Evolutionary conservation across 1,140 invertebrate genomes (phyloP).

Genomic region (Drosophila persimilis): DNA sequence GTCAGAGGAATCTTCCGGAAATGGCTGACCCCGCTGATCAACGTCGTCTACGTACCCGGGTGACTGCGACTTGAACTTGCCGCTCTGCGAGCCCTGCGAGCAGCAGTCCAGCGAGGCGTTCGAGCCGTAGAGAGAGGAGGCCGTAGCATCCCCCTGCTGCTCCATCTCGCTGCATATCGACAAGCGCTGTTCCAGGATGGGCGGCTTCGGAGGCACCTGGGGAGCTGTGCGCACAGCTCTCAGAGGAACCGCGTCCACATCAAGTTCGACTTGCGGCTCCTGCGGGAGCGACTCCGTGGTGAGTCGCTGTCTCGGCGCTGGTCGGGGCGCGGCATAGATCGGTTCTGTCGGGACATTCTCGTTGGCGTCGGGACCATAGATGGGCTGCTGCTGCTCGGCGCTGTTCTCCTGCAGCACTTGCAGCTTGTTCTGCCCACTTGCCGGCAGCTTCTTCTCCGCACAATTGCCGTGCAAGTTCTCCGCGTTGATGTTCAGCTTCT

Average conservation of each 20-base stretch:
- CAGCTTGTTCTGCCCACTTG: slow-evolving; percentile 57
- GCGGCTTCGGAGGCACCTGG: slow-evolving; percentile 52
- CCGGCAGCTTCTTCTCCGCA: slow-evolving; percentile 39
- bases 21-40: slow-evolving; percentile 4
- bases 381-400: slow-evolving; percentile 46
- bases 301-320: slow-evolving; percentile 65
- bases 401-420: slow-evolving; percentile 57
- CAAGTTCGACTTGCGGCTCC: neutral
- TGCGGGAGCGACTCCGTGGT: neutral
- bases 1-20: slow-evolving; percentile 5
- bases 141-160: slow-evolving; percentile 16
- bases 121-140: slow-evolving; percentile 51
- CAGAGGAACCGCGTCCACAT: neutral
- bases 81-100: slow-evolving; percentile 61
- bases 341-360: slow-evolving; percentile 66
- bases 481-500: slow-evolving; percentile 68
- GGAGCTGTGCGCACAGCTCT: slow-evolving; percentile 45
- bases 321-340: slow-evolving; percentile 58
- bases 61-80: slow-evolving; percentile 77
- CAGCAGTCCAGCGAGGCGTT: slow-evolving; percentile 63
- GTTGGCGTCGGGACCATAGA: slow-evolving; percentile 73
- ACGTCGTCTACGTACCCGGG: slow-evolving; percentile 74
- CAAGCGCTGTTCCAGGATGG: slow-evolving; percentile 45
- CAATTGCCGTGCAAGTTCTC: slow-evolving; percentile 66
- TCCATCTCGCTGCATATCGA: slow-evolving; percentile 73